Evolutionary conservation across 2,797 vertebrate species (phyloP).

Genomic region (Yasuhikotakia modesta): DNA sequence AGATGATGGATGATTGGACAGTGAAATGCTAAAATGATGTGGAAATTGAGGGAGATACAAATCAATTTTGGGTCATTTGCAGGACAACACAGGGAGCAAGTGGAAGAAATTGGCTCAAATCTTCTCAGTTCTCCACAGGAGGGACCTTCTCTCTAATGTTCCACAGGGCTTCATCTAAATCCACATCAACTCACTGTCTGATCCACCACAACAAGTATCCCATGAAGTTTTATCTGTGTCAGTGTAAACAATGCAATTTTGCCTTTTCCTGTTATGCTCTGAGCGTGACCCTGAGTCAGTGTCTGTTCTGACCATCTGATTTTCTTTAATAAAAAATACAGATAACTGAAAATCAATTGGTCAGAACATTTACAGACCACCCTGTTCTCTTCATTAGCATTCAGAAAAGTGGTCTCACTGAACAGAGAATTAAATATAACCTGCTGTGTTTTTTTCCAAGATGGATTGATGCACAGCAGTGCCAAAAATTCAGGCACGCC

Average conservation of each 20-base stretch:
- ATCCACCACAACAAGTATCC: not conserved
- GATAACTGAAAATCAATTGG: not conserved
- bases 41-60: not conserved
- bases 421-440: not conserved
- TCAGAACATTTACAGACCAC: not conserved
- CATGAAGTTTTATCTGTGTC: too few species aligned
- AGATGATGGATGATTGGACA: not conserved
- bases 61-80: conserved; percentile 7
- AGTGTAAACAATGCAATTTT: too few species aligned
- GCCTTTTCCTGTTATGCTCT: too few species aligned
- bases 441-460: not conserved
- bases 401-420: not conserved
- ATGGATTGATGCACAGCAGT: not conserved
- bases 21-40: not conserved
- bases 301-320: too few species aligned
- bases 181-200: not conserved
- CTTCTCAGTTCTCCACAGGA: conserved; percentile 10
- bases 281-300: not conserved
- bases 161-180: not conserved
- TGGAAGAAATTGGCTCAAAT: not conserved
- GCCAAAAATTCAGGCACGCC: not conserved
- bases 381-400: not conserved
- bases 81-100: too few species aligned
- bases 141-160: not conserved
- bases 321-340: not conserved